phyloP scores from a whole-genome alignment of 2,888 invertebrate species.

The Diarsia brunnea region DNA sequence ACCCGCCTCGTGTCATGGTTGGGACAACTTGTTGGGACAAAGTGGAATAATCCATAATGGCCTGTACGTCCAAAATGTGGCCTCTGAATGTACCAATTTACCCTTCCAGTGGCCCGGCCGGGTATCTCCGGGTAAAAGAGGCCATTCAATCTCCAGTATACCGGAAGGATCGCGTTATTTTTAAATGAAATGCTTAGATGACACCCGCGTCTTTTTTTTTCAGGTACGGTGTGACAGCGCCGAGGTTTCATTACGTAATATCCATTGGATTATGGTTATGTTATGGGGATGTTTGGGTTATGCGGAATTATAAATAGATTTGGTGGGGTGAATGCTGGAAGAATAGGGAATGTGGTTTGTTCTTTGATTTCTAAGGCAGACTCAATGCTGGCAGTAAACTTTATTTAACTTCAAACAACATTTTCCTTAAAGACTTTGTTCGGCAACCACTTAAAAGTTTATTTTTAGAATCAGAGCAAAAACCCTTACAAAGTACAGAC shows the following conservation, averaged over 20 bases:
- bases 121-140: conserved; percentile 75
- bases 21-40: not conserved
- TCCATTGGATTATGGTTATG: conserved; percentile 55
- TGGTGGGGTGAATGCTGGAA: not conserved
- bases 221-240: conserved; percentile 53
- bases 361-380: not conserved
- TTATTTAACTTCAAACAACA: not conserved
- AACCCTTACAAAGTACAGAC: not conserved
- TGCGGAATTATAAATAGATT: conserved; percentile 32
- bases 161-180: conserved; percentile 78
- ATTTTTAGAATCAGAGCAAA: not conserved
- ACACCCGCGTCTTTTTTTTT: conserved; percentile 59
- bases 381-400: not conserved
- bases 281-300: conserved; percentile 33
- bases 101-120: conserved; percentile 73
- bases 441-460: not conserved
- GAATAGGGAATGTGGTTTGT: not conserved
- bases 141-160: conserved; percentile 78
- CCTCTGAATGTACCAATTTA: conserved; percentile 81
- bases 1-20: not conserved
- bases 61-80: conserved; percentile 79
- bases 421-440: not conserved
- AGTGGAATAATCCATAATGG: conserved; percentile 49
- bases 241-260: conserved; percentile 55
- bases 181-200: conserved; percentile 78